Conservation (phyloP, 2,113 vertebrate species). For the Coptodon rendalli region DNA sequence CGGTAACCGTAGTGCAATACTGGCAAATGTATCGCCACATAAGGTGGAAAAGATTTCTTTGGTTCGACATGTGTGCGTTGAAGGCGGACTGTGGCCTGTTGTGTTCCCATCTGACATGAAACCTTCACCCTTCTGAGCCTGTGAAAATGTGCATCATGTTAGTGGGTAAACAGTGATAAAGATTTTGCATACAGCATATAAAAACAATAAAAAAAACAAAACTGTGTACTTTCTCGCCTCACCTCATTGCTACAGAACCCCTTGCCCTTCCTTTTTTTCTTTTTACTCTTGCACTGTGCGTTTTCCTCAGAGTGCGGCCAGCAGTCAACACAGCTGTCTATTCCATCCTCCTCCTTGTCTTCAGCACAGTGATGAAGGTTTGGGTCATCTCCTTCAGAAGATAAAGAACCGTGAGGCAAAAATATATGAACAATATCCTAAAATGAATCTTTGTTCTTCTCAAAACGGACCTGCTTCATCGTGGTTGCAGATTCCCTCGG, state of each 20-base stretch:
- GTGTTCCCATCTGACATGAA: slow-evolving; percentile 71
- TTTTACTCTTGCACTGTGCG: slow-evolving; percentile 88
- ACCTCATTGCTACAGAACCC: slow-evolving; percentile 77
- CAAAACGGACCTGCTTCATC: slow-evolving; percentile 82
- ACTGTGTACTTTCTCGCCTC: slow-evolving; percentile 34
- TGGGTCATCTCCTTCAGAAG: slow-evolving; percentile 75
- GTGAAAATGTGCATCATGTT: neutral
- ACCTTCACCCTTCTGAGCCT: slow-evolving; percentile 77
- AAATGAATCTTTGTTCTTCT: neutral
- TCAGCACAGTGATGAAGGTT: slow-evolving; percentile 81
- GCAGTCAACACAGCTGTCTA: slow-evolving; percentile 89
- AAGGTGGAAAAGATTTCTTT: slow-evolving; percentile 79
- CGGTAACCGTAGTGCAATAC: slow-evolving; percentile 76
- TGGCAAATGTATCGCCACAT: slow-evolving; percentile 74
- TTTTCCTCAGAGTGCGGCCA: slow-evolving; percentile 85
- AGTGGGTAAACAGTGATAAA: neutral
- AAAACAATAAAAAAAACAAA: neutral
- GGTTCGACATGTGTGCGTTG: slow-evolving; percentile 77
- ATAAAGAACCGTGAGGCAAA: neutral
- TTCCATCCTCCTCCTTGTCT: slow-evolving; percentile 86
- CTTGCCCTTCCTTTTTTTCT: slow-evolving; percentile 94
- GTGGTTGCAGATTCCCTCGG: slow-evolving; percentile 95
- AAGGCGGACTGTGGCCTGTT: slow-evolving; percentile 68
- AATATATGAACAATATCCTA: neutral
- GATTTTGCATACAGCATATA: neutral